Evolutionary conservation across 1,140 invertebrate species (phyloP), one percentile per base, ranked within the genome.

Genomic region (Euura lappo): DNA sequence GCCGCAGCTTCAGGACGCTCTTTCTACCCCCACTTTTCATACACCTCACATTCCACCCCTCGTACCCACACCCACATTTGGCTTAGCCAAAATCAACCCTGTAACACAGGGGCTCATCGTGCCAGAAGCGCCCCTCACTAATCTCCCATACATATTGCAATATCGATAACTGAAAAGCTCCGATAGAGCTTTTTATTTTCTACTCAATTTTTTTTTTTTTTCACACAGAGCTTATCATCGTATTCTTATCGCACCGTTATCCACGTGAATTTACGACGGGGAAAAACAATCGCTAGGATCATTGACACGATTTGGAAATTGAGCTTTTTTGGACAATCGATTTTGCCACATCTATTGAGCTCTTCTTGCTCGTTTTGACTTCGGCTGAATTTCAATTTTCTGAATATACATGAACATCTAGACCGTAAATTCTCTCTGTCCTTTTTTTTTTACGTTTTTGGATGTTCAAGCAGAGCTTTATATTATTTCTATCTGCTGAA

Each of bases 1-100:
- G 83, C 84, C 84, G 85, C 86, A 87, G 85, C 86, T 83, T 84
- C 85, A 84, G 83, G 81, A 82, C 86, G 84, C 85, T 86, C 82
- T 82, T 86, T 82, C 78, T 80, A 73, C 82, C 78, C 74, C 74
- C 13, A 28, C 28, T 28, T 28, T 28, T 2, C 47, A 51, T 71
- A 75, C 75, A 76, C 73, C 75, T 66, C 70, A 4, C 51, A 60
- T 8, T n/a, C 73, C 72, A 71, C 77, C 75, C 72, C 74, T 44
- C 68, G 44, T 68, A 42, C 28, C 28, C 44, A 10, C 67, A 11
- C 67, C 67, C 67, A 60, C 51, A 6, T 8, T 60, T 60, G 13
- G 51, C 51, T 60, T 11, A 5, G 51, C 51, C 13, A 6, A 60
- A 60, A 60, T n/a, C 51, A 60, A 60, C 51, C 11, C 28, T 44